Conservation (phyloP, 1,140 invertebrate species). For the Branchinecta lynchi region DNA sequence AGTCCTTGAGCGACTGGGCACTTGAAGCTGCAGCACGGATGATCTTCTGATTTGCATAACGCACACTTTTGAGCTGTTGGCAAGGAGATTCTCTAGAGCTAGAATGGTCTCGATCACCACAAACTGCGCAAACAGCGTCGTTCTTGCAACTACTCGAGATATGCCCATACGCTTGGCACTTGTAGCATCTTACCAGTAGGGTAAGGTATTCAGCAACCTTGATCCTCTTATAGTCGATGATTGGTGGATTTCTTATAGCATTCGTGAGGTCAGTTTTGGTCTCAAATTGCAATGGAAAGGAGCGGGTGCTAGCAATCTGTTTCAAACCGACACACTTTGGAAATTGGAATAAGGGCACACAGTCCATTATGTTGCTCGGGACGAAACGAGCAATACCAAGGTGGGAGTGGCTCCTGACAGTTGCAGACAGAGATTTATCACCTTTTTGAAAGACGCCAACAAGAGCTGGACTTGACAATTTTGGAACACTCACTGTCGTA, state of each 20-base stretch:
- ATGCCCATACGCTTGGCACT: conserved; percentile 4
- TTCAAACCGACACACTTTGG: not conserved
- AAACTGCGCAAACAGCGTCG: not conserved
- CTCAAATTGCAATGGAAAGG: not conserved
- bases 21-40: conserved; percentile 8
- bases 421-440: conserved; percentile 1
- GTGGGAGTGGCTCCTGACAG: not conserved
- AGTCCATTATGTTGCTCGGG: not conserved
- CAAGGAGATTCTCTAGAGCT: not conserved
- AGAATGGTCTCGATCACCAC: not conserved
- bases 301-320: conserved; percentile 4
- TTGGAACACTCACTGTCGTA: not conserved
- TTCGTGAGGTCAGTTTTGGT: conserved; percentile 5
- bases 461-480: not conserved
- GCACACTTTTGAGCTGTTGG: not conserved
- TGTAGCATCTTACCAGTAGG: not conserved
- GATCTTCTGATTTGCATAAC: conserved; percentile 5
- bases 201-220: not conserved
- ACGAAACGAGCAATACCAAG: not conserved
- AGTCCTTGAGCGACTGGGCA: not conserved
- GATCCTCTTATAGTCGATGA: conserved; percentile 5
- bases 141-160: not conserved
- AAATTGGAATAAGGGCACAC: not conserved
- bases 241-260: conserved; percentile 5
- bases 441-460: not conserved